Evolutionary conservation across 2,113 vertebrate genomes (phyloP).

Genomic region (Hystrix cristata): DNA sequence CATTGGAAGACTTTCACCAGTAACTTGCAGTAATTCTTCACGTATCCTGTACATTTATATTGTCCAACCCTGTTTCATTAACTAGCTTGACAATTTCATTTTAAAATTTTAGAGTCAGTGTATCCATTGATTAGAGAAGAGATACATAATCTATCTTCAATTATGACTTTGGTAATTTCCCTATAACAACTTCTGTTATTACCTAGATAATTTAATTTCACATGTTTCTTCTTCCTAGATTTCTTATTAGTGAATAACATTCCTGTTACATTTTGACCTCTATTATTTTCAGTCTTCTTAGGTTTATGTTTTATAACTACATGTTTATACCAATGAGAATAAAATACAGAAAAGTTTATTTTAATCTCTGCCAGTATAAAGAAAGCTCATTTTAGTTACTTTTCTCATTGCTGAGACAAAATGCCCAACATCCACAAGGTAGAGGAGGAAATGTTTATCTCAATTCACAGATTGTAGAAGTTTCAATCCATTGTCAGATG

Average conservation of each 20-base stretch:
- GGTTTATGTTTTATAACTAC: not conserved
- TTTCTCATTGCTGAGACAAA: not conserved
- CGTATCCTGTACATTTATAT: too few relatives aligned
- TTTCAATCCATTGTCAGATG: not conserved
- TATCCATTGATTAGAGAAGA: too few relatives aligned
- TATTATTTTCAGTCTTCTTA: not conserved
- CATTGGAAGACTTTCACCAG: too few relatives aligned
- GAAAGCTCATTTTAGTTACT: not conserved
- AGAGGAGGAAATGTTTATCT: not conserved
- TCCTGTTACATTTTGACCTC: not conserved
- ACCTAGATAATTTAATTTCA: not conserved
- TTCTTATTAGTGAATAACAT: not conserved
- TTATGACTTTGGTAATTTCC: not conserved
- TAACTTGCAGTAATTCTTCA: too few relatives aligned
- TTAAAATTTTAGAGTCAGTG: too few relatives aligned
- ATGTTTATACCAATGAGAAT: not conserved
- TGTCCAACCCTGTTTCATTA: too few relatives aligned
- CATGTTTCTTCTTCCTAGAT: not conserved
- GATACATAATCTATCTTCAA: not conserved
- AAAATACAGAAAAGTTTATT: not conserved
- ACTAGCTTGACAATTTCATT: too few relatives aligned
- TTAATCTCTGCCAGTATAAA: not conserved
- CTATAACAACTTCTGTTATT: not conserved
- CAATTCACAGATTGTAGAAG: not conserved
- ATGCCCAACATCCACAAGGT: not conserved